These are phyloP conservation scores for Blera fallax DNA, from an alignment of 2,888 invertebrate species.

Conservation along the genomic window DNA sequence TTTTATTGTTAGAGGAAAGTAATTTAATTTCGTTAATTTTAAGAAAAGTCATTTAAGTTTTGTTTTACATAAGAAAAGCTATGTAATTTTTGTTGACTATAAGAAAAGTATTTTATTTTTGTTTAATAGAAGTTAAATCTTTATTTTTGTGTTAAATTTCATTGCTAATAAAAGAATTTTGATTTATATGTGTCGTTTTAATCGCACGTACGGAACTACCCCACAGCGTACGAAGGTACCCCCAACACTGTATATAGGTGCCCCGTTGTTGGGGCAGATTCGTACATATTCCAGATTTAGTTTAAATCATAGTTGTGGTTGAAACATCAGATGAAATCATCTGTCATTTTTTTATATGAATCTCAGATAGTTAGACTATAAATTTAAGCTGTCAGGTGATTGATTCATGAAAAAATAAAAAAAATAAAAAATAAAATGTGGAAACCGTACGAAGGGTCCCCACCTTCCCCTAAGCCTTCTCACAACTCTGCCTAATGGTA, in stretches of 20 bases:
- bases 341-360: conserved; percentile 10
- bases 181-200: conserved; percentile 2
- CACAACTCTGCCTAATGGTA: too few species aligned
- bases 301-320: background rate
- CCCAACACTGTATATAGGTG: background rate
- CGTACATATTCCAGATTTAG: conserved; percentile 1
- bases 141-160: too few species aligned
- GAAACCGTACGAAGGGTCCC: conserved; percentile 19
- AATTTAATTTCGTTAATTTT: too few species aligned
- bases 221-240: conserved; percentile 1
- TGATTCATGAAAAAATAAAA: background rate
- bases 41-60: too few species aligned
- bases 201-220: background rate
- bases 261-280: background rate
- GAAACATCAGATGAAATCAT: too few species aligned
- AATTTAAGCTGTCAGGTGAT: conserved; percentile 2
- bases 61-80: too few species aligned
- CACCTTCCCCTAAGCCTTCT: background rate
- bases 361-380: conserved; percentile 7
- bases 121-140: too few species aligned
- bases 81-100: too few species aligned
- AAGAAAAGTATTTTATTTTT: too few species aligned
- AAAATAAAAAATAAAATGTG: too few species aligned
- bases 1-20: too few species aligned
- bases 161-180: background rate